phyloP scores from a whole-genome alignment of 2,113 vertebrate genomes.

The Corythaeola cristata region DNA sequence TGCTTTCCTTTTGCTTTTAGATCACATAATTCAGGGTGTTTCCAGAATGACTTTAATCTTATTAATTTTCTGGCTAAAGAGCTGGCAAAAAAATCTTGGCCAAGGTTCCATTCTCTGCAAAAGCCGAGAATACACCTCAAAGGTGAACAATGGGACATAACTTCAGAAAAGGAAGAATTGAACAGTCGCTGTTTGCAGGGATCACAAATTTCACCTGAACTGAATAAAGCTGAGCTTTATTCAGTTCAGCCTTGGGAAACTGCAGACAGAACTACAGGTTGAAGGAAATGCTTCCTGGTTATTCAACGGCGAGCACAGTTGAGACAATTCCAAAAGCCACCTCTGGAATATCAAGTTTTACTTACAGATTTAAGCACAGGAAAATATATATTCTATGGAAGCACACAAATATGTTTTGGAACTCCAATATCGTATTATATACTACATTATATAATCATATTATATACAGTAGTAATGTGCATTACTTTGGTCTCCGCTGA shows the following conservation, averaged over 20 bases:
- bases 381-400: background rate
- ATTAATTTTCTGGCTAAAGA: background rate
- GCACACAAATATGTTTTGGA: background rate
- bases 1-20: background rate
- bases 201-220: background rate
- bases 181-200: background rate
- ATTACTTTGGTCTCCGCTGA: background rate
- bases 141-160: background rate
- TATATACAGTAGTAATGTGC: background rate
- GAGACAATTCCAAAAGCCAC: background rate
- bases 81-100: background rate
- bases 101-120: background rate
- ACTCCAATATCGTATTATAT: background rate
- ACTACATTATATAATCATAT: background rate
- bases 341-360: background rate
- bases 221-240: background rate
- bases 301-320: background rate
- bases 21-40: background rate
- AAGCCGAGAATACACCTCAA: background rate
- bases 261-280: background rate
- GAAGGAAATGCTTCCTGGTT: background rate
- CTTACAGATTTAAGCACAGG: background rate
- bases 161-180: background rate
- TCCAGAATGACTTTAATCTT: background rate
- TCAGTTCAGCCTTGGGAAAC: background rate